These are phyloP conservation scores for Drosophila miranda DNA, from an alignment of 1,140 invertebrate species.

Conservation along the genomic window DNA sequence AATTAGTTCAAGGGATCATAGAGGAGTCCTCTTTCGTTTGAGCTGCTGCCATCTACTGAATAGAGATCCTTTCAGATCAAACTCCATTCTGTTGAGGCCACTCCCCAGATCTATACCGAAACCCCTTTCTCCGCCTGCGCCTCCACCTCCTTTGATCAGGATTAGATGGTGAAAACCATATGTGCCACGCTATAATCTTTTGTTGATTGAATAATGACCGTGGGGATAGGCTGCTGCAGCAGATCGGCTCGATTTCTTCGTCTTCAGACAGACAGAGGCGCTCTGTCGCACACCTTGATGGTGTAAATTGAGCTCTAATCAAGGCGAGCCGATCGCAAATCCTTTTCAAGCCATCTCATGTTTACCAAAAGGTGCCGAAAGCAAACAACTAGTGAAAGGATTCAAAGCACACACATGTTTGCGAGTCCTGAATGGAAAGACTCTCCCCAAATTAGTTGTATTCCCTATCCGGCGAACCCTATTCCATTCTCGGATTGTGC, in stretches of 20 bases:
- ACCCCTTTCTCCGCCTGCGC: slow-evolving; percentile 42
- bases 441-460: slow-evolving; percentile 60
- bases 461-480: slow-evolving; percentile 9
- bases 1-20: slow-evolving; percentile 7
- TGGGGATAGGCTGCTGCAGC: slow-evolving; percentile 17
- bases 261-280: slow-evolving; percentile 12
- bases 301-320: slow-evolving; percentile 74
- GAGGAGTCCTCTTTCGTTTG: not conserved
- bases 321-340: slow-evolving; percentile 53
- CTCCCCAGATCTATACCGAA: slow-evolving; percentile 24
- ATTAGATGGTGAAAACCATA: slow-evolving; percentile 63
- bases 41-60: no score
- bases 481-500: slow-evolving; percentile 25
- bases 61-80: slow-evolving; percentile 2
- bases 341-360: slow-evolving; percentile 59
- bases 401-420: slow-evolving; percentile 75
- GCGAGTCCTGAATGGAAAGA: slow-evolving; percentile 5
- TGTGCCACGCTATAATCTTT: slow-evolving; percentile 50
- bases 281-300: slow-evolving; percentile 50
- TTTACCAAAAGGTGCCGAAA: slow-evolving; percentile 81
- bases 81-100: slow-evolving; percentile 15
- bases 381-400: slow-evolving; percentile 65
- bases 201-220: slow-evolving; percentile 55
- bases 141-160: slow-evolving; percentile 1
- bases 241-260: slow-evolving; percentile 52